Evolutionary conservation across 2,113 vertebrate species (phyloP).

Genomic region (Protobothrops mucrosquamatus): DNA sequence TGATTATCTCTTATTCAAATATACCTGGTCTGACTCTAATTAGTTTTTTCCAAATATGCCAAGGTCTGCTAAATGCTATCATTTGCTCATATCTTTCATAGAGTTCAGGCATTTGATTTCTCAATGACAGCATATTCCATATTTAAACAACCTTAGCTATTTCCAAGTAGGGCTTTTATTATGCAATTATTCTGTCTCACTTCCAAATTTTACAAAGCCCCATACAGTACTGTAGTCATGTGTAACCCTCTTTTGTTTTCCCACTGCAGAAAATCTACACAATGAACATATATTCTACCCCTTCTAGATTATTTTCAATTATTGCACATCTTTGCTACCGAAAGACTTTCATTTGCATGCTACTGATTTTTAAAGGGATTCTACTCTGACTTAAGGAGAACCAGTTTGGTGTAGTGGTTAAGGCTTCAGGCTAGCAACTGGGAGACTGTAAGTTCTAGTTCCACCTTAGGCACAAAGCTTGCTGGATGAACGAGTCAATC

Average conservation of each 20-base stretch:
- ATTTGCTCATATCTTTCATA: conserved; percentile 49
- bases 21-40: neutral
- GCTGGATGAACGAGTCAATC: neutral
- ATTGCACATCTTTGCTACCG: neutral
- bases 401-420: neutral
- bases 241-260: neutral
- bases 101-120: conserved; percentile 42
- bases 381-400: neutral
- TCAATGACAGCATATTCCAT: neutral
- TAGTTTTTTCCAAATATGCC: neutral
- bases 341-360: neutral
- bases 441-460: neutral
- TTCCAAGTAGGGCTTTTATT: neutral
- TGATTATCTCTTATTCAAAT: neutral
- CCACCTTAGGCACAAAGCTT: neutral
- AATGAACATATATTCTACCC: neutral
- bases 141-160: conserved; percentile 40
- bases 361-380: neutral
- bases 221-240: neutral
- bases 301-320: neutral
- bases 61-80: neutral
- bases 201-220: neutral
- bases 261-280: neutral
- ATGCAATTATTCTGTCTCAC: neutral
- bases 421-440: neutral